Conservation (phyloP, 1,140 invertebrate species). For the Teleogryllus occipitalis region DNA sequence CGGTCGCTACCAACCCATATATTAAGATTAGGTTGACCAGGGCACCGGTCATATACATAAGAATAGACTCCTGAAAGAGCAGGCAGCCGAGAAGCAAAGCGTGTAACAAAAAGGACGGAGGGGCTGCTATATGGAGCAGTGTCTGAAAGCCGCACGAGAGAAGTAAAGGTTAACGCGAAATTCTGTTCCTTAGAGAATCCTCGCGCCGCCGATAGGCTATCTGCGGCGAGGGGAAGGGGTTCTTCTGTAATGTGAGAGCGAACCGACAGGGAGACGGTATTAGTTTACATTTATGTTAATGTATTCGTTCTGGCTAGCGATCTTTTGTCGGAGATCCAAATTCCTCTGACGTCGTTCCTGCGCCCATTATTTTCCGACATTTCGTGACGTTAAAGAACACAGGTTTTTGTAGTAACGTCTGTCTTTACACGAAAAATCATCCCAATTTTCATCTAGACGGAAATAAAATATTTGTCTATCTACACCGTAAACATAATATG, state of each 20-base stretch:
- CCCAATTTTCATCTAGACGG: no score
- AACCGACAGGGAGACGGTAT: neutral
- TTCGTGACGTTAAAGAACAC: no score
- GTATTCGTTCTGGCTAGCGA: neutral
- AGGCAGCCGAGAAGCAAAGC: neutral
- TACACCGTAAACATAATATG: no score
- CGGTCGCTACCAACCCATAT: neutral
- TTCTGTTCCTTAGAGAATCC: neutral
- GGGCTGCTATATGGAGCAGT: neutral
- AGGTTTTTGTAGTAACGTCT: no score
- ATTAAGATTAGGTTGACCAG: constrained; percentile 1
- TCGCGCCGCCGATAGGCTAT: neutral
- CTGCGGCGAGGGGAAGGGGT: neutral
- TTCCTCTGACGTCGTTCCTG: neutral
- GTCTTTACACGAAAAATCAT: no score
- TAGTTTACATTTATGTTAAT: neutral
- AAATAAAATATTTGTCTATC: no score
- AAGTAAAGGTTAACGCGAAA: neutral
- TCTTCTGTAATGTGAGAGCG: neutral
- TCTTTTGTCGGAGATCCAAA: neutral
- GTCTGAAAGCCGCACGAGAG: neutral
- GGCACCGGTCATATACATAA: neutral
- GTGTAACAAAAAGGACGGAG: neutral
- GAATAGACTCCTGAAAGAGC: neutral
- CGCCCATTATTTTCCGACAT: neutral